A percentile compares a stretch with the other conserved stretches of the same genome.
Conservation (phyloP, 2,113 vertebrate genomes). For the Thymallus thymallus region DNA sequence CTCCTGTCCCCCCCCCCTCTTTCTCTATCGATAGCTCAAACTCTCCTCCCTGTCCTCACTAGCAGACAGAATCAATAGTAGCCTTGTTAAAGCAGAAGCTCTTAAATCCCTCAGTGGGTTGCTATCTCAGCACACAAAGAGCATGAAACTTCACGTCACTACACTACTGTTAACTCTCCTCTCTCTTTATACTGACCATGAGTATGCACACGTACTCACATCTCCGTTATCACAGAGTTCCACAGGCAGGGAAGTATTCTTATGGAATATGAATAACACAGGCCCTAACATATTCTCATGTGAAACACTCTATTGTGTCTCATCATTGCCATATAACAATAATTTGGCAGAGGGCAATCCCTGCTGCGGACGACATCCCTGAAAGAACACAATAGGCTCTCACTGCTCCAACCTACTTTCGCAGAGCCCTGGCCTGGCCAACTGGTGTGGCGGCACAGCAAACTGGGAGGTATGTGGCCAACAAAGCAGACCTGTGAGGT, state of each 20-base stretch:
- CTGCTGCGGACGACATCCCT: conserved; percentile 3
- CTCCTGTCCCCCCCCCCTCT: too few relatives aligned
- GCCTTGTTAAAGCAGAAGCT: conserved; percentile 63
- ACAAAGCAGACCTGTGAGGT: conserved; percentile 44
- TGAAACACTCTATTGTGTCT: background rate
- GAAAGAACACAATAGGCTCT: conserved; percentile 24
- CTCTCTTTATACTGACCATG: background rate
- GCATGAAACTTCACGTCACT: background rate
- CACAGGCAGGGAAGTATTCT: background rate
- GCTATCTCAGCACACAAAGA: conserved; percentile 45
- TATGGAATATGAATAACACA: background rate
- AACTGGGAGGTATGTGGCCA: conserved; percentile 38
- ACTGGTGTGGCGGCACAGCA: conserved; percentile 7
- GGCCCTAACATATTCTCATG: background rate
- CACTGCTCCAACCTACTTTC: conserved; percentile 52
- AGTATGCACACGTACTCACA: background rate
- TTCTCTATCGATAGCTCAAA: too few relatives aligned
- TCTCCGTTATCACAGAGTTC: background rate
- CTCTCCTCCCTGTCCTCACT: conserved; percentile 48
- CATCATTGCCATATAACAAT: background rate
- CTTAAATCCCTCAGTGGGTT: conserved; percentile 52
- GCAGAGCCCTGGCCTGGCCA: conserved; percentile 23
- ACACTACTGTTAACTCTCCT: background rate
- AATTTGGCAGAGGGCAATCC: conserved; percentile 5
- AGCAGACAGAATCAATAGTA: conserved; percentile 46